Evolutionary conservation across 2,113 vertebrate species (phyloP), one percentile per base, ranked within the genome.

Genomic region (Lasiurus borealis): DNA sequence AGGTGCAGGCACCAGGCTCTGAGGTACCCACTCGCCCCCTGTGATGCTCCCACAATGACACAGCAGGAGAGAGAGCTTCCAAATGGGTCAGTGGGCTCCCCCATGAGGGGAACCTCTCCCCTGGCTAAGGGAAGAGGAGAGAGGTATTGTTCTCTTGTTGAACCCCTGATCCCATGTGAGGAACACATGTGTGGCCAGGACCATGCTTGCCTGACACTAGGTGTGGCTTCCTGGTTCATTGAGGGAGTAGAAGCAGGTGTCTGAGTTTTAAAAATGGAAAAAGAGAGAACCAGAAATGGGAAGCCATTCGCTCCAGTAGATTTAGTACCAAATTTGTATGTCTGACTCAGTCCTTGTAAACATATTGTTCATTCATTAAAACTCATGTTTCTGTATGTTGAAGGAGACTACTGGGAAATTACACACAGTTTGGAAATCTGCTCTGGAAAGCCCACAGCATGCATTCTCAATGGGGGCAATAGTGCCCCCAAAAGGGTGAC

Each of bases 1-100:
- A 97, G 95, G 90, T 21, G 83, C 75, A 95, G 93, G 72, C 52
- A 31, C 31, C 59, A 66, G 64, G 73, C 95, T 96, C 91, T 8
- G n/a, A 95, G 96, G 97, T 27, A 62, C 23, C 59, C 59, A 62
- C 59, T 62, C 4, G 23, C 25, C 59, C 10, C 29, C 10, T 72
- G 50, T 4, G 0, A 6, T 9, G 4, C 1, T 31, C 36, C 86
- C 57, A 27, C 46, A 23, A 48, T 0, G 29, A 90, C 62, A 48
- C 19, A 9, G 4, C 15, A 46, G 57, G 21, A 66, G 14, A 11
- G 36, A 64, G 21, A 34, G 46, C 7, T 15, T 10, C 71, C 77
- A 34, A 31, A 59, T 66, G 40, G 4, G 23, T 6, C 3, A 29
- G 80, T 3, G 8, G 1, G 31, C 0, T 52, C 4, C 50, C 44